These are phyloP conservation scores for Rachycentron canadum DNA, from an alignment of 2,797 vertebrate genomes.

Conservation along the genomic window DNA sequence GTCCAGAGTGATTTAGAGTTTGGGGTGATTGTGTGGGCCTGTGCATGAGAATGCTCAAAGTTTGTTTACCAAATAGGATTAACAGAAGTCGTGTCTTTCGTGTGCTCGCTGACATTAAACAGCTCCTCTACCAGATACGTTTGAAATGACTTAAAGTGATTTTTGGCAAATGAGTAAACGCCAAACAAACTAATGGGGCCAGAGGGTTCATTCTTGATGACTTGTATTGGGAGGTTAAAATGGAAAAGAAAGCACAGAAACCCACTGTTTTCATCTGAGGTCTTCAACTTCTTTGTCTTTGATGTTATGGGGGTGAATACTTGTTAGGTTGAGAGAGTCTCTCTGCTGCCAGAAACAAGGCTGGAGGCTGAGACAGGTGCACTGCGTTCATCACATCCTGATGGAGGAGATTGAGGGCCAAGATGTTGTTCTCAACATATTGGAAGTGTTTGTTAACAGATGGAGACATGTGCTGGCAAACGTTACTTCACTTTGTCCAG, in stretches of 20 bases:
- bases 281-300: constrained; percentile 66
- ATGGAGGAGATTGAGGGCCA: constrained; percentile 74
- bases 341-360: constrained; percentile 75
- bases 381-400: constrained; percentile 79
- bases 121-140: constrained; percentile 47
- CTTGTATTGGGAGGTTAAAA: constrained; percentile 55
- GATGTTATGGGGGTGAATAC: constrained; percentile 73
- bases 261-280: constrained; percentile 63
- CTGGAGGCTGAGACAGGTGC: constrained; percentile 81
- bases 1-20: constrained; percentile 72
- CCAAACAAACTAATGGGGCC: constrained; percentile 49
- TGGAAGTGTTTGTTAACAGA: constrained; percentile 83
- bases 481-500: constrained; percentile 70
- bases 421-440: constrained; percentile 81
- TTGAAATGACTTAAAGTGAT: constrained; percentile 64
- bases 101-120: constrained; percentile 60
- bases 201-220: constrained; percentile 62
- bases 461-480: constrained; percentile 79
- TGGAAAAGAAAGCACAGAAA: constrained; percentile 66
- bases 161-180: constrained; percentile 61
- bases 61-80: constrained; percentile 70
- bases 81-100: constrained; percentile 57
- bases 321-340: constrained; percentile 71
- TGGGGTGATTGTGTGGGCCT: constrained; percentile 39
- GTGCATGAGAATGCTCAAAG: constrained; percentile 57